Evolutionary conservation across 2,797 vertebrate species (phyloP).

Genomic region (Pipistrellus pipistrellus): DNA sequence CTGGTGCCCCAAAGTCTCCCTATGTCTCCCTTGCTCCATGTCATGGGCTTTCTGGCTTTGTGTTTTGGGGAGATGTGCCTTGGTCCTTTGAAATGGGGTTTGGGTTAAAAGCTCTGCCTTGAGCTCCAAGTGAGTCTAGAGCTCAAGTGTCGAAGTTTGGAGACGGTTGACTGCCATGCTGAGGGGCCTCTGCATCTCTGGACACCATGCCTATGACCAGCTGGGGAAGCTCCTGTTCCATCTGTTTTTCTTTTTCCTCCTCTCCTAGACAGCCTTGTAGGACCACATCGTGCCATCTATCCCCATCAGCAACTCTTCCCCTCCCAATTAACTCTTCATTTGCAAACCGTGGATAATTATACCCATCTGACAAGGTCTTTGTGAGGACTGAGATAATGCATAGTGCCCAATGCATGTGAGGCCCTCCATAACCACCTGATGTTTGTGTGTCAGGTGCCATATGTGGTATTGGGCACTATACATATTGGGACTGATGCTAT

Average conservation of each 20-base stretch:
- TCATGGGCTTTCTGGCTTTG: neutral
- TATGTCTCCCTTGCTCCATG: neutral
- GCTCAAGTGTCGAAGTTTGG: neutral
- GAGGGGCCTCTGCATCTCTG: neutral
- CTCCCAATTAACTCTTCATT: neutral
- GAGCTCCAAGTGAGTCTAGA: neutral
- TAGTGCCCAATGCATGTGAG: too few species aligned
- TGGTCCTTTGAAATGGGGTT: neutral
- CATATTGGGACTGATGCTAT: neutral
- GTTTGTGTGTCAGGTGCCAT: neutral
- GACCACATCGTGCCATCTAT: neutral
- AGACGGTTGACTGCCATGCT: neutral
- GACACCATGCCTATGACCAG: neutral
- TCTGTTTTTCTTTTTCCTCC: neutral
- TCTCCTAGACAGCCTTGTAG: neutral
- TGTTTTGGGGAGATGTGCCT: neutral
- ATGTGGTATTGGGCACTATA: rapidly evolving
- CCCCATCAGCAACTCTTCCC: neutral
- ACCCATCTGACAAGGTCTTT: neutral
- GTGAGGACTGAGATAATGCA: neutral
- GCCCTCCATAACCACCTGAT: neutral
- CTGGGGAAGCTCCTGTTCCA: too few species aligned
- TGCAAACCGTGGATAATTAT: neutral
- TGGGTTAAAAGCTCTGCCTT: neutral
- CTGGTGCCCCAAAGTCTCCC: neutral